Conservation (phyloP, 2,797 vertebrate species). For the Acanthis flammea region DNA sequence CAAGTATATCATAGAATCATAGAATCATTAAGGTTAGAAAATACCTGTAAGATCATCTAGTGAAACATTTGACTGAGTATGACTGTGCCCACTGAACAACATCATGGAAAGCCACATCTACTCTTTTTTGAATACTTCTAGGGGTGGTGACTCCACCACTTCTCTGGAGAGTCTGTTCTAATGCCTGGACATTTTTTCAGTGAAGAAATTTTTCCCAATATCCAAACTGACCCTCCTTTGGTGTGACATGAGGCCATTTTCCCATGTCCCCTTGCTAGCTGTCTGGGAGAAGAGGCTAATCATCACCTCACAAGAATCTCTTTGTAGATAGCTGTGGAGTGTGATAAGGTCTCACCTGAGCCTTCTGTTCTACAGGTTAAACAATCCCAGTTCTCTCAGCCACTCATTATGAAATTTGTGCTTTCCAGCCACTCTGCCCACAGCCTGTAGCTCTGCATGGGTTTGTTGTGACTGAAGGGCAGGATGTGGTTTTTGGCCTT, state of each 20-base stretch:
- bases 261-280: neutral
- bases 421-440: neutral
- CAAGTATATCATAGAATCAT: neutral
- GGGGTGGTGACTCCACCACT: neutral
- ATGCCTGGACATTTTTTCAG: neutral
- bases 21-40: neutral
- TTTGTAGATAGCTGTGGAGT: neutral
- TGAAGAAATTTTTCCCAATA: neutral
- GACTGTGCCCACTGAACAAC: neutral
- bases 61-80: rapidly evolving
- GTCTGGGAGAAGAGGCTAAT: neutral
- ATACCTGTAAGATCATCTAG: neutral
- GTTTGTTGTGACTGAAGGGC: neutral
- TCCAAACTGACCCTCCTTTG: neutral
- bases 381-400: neutral
- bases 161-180: neutral
- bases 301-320: neutral
- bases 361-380: neutral
- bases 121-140: neutral
- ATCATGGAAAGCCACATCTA: rapidly evolving
- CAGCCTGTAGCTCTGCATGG: neutral
- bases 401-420: neutral
- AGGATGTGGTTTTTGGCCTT: neutral
- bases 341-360: rapidly evolving
- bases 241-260: rapidly evolving